phyloP scores from a whole-genome alignment of 2,113 vertebrate genomes.

The Toxotes jaculatrix region DNA sequence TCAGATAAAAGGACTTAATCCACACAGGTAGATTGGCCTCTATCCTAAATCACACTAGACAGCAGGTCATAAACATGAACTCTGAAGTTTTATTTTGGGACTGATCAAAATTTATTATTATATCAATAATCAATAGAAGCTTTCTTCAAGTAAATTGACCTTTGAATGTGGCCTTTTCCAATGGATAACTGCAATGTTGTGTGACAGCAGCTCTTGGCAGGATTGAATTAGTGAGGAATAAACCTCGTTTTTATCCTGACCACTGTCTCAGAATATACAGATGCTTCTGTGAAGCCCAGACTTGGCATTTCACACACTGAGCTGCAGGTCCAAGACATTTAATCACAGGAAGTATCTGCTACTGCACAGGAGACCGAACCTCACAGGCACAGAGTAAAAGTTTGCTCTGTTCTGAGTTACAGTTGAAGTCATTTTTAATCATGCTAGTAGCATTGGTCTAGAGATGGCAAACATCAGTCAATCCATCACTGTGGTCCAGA shows the following conservation, averaged over 20 bases:
- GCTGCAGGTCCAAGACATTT: slow-evolving; percentile 33
- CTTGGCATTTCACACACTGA: slow-evolving; percentile 60
- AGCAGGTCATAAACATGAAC: slow-evolving; percentile 20
- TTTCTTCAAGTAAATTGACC: slow-evolving; percentile 65
- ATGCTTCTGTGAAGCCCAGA: slow-evolving; percentile 30
- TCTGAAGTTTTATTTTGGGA: slow-evolving; percentile 23
- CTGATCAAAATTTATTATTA: slow-evolving; percentile 36
- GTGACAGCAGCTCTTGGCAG: slow-evolving; percentile 65
- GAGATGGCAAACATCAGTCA: neutral
- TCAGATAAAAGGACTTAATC: slow-evolving; percentile 4
- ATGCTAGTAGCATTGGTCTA: neutral
- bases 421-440: neutral
- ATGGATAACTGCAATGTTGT: slow-evolving; percentile 61
- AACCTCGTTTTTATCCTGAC: slow-evolving; percentile 58
- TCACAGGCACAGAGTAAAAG: neutral
- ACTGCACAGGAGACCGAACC: slow-evolving; percentile 7
- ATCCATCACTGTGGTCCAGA: neutral
- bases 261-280: slow-evolving; percentile 59
- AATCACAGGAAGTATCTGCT: slow-evolving; percentile 45
- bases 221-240: slow-evolving; percentile 68
- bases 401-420: neutral
- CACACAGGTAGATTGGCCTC: neutral
- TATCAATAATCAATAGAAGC: slow-evolving; percentile 57
- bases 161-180: slow-evolving; percentile 68
- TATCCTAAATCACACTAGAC: slow-evolving; percentile 19